Evolutionary conservation across 2,113 vertebrate genomes (phyloP).

Genomic region (Hiodon tergisus): DNA sequence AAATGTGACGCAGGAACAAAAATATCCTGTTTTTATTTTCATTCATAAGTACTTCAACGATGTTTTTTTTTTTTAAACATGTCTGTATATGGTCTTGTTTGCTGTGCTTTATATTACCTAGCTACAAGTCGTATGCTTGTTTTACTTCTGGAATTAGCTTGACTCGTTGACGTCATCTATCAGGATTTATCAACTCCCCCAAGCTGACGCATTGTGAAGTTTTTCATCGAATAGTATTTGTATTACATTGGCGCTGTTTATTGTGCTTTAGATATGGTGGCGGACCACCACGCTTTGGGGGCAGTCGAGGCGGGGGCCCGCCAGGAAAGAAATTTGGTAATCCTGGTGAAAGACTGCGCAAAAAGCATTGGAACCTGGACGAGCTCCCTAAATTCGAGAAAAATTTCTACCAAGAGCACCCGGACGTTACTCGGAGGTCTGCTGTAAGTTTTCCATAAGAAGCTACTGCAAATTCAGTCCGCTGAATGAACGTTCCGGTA

Average conservation of each 20-base stretch:
- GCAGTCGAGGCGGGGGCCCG: conserved; percentile 77
- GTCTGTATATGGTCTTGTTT: too few relatives aligned
- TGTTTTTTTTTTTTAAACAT: background rate
- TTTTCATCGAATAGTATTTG: background rate
- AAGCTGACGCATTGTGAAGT: background rate
- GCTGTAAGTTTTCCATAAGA: conserved; percentile 53
- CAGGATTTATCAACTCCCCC: background rate
- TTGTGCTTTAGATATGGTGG: conserved; percentile 67
- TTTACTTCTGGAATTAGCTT: background rate
- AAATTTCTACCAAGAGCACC: conserved; percentile 95
- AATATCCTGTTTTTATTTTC: too few relatives aligned
- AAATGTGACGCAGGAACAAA: conserved; percentile 66
- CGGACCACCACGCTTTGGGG: conserved; percentile 84
- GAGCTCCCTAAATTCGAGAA: conserved; percentile 96
- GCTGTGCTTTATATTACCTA: too few relatives aligned
- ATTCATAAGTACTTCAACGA: background rate
- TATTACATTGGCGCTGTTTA: background rate
- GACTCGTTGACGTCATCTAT: background rate
- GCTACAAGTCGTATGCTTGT: too few relatives aligned
- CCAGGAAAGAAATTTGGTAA: conserved; percentile 85
- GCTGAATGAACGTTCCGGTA: too few relatives aligned
- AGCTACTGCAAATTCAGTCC: too few relatives aligned
- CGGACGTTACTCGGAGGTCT: conserved; percentile 75
- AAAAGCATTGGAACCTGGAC: conserved; percentile 96
- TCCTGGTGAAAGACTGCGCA: conserved; percentile 88